Evolutionary conservation across 2,113 vertebrate genomes (phyloP).

Genomic region (Garra rufa): DNA sequence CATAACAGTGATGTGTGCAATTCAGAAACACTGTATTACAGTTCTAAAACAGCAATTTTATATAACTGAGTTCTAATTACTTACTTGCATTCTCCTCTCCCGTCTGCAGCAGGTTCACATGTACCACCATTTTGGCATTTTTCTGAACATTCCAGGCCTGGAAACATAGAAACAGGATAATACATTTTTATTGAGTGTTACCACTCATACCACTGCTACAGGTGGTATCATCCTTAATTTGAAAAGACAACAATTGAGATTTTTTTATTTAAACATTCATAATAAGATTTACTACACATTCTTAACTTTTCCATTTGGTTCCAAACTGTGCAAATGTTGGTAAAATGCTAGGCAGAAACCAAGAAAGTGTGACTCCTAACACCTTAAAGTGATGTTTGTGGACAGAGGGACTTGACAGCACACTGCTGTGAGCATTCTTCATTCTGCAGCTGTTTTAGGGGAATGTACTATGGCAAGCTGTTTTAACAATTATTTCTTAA

Average conservation of each 20-base stretch:
- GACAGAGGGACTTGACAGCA: slow-evolving; percentile 54
- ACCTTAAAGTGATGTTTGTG: slow-evolving; percentile 63
- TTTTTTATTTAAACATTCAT: background rate
- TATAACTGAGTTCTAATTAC: slow-evolving; percentile 59
- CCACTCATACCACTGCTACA: background rate
- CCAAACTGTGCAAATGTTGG: slow-evolving; percentile 2
- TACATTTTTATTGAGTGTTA: background rate
- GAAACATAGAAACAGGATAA: slow-evolving; percentile 47
- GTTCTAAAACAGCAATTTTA: background rate
- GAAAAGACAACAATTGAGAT: background rate
- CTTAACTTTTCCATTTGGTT: background rate
- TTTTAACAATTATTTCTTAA: background rate
- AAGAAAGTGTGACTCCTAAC: slow-evolving; percentile 65
- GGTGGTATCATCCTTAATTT: background rate
- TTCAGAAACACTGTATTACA: background rate
- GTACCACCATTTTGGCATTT: slow-evolving; percentile 88
- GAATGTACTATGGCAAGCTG: slow-evolving; percentile 57
- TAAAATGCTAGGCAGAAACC: slow-evolving; percentile 9
- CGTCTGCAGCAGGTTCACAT: slow-evolving; percentile 82
- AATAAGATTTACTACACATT: background rate
- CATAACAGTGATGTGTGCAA: background rate
- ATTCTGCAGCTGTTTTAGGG: slow-evolving; percentile 58
- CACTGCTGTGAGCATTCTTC: slow-evolving; percentile 47
- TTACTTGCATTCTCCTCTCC: slow-evolving; percentile 89
- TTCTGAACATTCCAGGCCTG: slow-evolving; percentile 80